phyloP scores from a whole-genome alignment of 2,888 invertebrate species.

The Microctonus aethiopoides region DNA sequence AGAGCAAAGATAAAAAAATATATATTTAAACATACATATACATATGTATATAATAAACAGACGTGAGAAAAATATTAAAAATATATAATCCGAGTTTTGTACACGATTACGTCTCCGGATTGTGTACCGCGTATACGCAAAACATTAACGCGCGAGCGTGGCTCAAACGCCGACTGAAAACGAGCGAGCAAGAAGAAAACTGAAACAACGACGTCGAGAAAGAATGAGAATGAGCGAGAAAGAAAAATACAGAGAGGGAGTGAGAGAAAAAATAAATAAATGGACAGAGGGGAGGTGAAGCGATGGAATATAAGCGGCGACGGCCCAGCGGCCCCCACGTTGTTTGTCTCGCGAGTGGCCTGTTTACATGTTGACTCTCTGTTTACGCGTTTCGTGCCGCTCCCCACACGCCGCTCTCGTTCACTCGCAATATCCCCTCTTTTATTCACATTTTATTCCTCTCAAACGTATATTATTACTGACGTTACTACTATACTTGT shows the following conservation, averaged over 20 bases:
- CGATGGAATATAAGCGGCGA: slow-evolving; percentile 50
- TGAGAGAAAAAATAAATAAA: slow-evolving; percentile 8
- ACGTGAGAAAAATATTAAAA: background rate
- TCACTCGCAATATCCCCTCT: slow-evolving; percentile 16
- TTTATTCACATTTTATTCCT: slow-evolving; percentile 12
- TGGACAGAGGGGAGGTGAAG: slow-evolving; percentile 34
- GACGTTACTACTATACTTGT: background rate
- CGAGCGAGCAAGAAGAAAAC: slow-evolving; percentile 8
- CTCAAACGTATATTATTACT: background rate
- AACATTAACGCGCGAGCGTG: slow-evolving; percentile 10
- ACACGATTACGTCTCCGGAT: background rate
- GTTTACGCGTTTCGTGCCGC: slow-evolving; percentile 65
- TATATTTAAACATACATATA: background rate
- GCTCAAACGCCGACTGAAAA: slow-evolving; percentile 14
- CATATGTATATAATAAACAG: background rate
- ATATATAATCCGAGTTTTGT: background rate
- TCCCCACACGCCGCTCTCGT: slow-evolving; percentile 37
- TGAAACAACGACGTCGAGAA: background rate
- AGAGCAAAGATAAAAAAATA: background rate
- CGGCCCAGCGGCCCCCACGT: slow-evolving; percentile 63
- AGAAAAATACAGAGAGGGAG: slow-evolving; percentile 12
- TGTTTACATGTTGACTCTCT: slow-evolving; percentile 68
- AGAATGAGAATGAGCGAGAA: slow-evolving; percentile 32
- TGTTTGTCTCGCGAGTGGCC: slow-evolving; percentile 68
- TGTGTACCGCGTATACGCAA: background rate